Evolutionary conservation across 2,113 vertebrate species (phyloP).

Genomic region (Chionis minor): DNA sequence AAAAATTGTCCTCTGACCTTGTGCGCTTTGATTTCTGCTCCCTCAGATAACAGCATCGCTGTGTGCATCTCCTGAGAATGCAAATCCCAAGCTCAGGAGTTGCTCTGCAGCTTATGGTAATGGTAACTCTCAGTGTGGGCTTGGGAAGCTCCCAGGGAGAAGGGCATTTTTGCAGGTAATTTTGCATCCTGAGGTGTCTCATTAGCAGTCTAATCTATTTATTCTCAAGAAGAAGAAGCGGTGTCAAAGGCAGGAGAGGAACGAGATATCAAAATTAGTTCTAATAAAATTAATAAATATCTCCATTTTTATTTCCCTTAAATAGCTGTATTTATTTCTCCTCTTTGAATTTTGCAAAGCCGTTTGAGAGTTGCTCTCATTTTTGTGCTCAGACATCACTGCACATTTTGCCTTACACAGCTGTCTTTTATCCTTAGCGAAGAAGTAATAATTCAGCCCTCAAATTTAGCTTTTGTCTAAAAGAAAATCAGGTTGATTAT

Average conservation of each 20-base stretch:
- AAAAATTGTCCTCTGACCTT: not conserved
- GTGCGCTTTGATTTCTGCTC: not conserved
- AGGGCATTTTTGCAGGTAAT: not conserved
- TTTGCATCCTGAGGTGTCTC: not conserved
- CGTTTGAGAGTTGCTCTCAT: not conserved
- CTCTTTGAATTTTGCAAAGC: slow-evolving; percentile 13
- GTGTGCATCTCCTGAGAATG: not conserved
- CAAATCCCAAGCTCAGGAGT: not conserved
- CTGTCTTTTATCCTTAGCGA: not conserved
- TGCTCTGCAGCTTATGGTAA: not conserved
- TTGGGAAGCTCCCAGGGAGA: not conserved
- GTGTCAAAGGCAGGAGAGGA: slow-evolving; percentile 22
- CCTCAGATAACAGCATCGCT: not conserved
- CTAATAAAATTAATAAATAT: slow-evolving; percentile 14
- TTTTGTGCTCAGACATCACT: not conserved
- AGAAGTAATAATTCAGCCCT: not conserved
- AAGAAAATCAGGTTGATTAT: slow-evolving; percentile 36
- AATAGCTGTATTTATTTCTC: not conserved
- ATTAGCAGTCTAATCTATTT: slow-evolving; percentile 3
- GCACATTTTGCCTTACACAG: not conserved
- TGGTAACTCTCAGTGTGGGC: not conserved
- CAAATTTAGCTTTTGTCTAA: slow-evolving; percentile 21
- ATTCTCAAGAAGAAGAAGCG: not conserved
- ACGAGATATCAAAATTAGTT: not conserved
- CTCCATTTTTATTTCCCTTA: not conserved